Percentiles rank a stretch among this genome's conserved stretches.
Evolutionary conservation across 2,888 invertebrate genomes (phyloP).

Genomic region (Galerucella nymphaeae): DNA sequence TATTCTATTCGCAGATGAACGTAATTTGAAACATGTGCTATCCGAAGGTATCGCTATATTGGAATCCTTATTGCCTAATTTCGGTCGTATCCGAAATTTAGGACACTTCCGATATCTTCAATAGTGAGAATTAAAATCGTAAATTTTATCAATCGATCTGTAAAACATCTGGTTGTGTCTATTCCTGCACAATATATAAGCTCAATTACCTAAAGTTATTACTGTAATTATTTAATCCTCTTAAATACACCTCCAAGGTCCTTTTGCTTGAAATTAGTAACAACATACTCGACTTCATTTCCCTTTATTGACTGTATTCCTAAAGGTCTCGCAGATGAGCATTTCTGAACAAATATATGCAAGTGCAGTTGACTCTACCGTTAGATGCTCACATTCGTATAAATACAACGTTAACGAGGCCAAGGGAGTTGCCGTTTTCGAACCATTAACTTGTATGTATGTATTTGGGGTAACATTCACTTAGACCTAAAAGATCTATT

Average conservation of each 20-base stretch:
- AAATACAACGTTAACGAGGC: background rate
- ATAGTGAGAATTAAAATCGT: constrained; percentile 25
- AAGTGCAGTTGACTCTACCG: constrained; percentile 36
- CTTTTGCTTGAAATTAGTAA: constrained; percentile 35
- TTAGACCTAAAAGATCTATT: too few relatives aligned
- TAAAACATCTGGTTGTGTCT: background rate
- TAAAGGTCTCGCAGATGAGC: constrained; percentile 47
- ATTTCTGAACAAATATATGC: constrained; percentile 46
- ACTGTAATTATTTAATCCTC: background rate
- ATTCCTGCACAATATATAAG: background rate
- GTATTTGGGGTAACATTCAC: too few relatives aligned
- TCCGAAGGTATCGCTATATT: constrained; percentile 49
- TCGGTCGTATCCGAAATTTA: constrained; percentile 38
- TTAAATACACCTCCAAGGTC: constrained; percentile 7
- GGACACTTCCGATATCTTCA: constrained; percentile 4
- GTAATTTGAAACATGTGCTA: constrained; percentile 44
- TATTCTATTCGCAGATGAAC: constrained; percentile 30
- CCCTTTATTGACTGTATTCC: constrained; percentile 46
- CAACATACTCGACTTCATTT: constrained; percentile 36
- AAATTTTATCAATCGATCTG: background rate
- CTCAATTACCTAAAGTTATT: too few relatives aligned
- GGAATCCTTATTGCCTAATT: constrained; percentile 53
- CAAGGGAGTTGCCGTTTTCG: too few relatives aligned
- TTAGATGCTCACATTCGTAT: background rate
- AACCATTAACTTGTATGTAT: too few relatives aligned